Conservation (phyloP, 2,888 invertebrate species). For the Bibio marci region DNA sequence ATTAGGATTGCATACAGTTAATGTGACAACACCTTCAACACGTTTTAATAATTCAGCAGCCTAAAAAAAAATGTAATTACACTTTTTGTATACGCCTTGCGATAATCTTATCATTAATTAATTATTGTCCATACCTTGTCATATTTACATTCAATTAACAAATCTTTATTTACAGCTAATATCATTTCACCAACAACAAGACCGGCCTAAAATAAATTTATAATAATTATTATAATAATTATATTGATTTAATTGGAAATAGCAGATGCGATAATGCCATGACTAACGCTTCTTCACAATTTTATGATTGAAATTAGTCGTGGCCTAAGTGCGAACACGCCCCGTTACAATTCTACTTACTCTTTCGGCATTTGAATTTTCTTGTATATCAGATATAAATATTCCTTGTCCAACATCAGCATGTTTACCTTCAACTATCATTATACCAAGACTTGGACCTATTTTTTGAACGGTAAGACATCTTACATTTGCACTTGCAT, state of each 20-base stretch:
- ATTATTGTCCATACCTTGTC: too few species aligned
- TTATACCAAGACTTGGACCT: conserved; percentile 61
- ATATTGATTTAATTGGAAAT: neutral
- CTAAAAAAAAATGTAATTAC: conserved; percentile 37
- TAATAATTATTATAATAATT: conserved; percentile 3
- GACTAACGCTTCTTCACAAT: too few species aligned
- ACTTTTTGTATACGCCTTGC: too few species aligned
- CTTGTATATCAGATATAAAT: conserved; percentile 84
- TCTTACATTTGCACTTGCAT: conserved; percentile 59
- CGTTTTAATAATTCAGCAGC: conserved; percentile 71
- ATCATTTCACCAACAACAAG: conserved; percentile 96
- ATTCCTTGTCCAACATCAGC: conserved; percentile 83
- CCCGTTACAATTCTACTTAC: conserved; percentile 37
- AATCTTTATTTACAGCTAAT: conserved; percentile 86
- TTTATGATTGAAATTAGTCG: too few species aligned
- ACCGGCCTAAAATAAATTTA: conserved; percentile 51
- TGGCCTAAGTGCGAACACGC: too few species aligned
- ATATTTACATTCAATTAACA: conserved; percentile 69
- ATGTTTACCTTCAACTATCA: conserved; percentile 90
- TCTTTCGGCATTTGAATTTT: conserved; percentile 74
- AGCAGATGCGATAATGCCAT: too few species aligned
- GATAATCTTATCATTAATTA: too few species aligned
- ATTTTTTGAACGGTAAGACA: conserved; percentile 64
- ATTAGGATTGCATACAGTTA: conserved; percentile 71
- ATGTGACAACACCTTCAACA: conserved; percentile 67